Base-by-base conservation (phyloP, 2,888 invertebrate species). In the Rhaphigaster nebulosa region DNA sequence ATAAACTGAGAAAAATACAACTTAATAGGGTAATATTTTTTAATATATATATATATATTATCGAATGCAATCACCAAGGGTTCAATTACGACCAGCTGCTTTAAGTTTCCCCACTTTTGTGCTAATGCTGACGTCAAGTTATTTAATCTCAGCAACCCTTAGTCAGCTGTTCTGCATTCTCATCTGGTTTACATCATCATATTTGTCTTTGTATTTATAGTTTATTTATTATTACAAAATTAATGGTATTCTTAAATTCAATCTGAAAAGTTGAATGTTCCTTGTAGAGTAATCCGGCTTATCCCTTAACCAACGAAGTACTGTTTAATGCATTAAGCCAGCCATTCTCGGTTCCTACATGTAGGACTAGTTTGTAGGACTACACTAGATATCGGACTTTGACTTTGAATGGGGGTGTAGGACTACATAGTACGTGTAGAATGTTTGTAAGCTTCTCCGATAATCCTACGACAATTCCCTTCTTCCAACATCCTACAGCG, bases 41-140 rank as follows among this genome's bases (percentile, higher is more conserved):
- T 80, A 76, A 76, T n/a, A n/a, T n/a, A 20, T 29, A 70, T 70
- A 45, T 76, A 76, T 20, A 15, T 76, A 38, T 38, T 23, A 38
- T 38, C 1, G 20, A 76, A 18, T 38, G 84, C 84, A 26, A 15
- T 84, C 45, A 26, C 84, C n/a, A 12, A 6, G 26, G 84, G 84
- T 84, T 84, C 84, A n/a, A 80, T 41, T 80, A 80, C 80, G 13
- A 18, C 84, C 45, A 50, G 45, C 84, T 84, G 84, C 84, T 84
- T 41, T 13, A 15, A 26, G 5, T 45, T 41, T 84, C 41, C 45
- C 84, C 84, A 41, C 84, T 45, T 50, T n/a, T 45, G 26, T 3
- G 15, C 12, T 6, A 50, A 84, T 38, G 5, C 41, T 84, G 84
- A 84, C 84, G 84, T 84, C 84, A 84, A 45, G 45, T 45, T 50